phyloP scores from a whole-genome alignment of 2,797 vertebrate genomes.

The Gymnodraco acuticeps region DNA sequence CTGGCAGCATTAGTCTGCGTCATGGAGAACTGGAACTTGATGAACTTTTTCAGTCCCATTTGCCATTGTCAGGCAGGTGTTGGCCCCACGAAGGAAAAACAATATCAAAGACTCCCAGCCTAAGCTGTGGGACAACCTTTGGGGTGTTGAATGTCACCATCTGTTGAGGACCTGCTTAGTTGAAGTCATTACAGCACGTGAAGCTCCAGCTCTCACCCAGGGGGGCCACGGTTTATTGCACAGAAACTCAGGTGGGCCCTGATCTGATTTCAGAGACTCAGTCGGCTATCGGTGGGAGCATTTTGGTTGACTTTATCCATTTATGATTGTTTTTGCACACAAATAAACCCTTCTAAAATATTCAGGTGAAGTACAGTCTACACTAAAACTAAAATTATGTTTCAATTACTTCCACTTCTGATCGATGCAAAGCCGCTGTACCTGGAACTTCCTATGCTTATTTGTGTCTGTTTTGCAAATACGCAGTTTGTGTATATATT shows the following conservation, averaged over 20 bases:
- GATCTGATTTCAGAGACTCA: constrained; percentile 70
- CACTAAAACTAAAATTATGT: neutral
- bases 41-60: constrained; percentile 36
- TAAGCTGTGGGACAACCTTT: constrained; percentile 64
- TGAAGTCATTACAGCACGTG: constrained; percentile 65
- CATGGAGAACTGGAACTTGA: constrained; percentile 36
- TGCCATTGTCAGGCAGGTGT: constrained; percentile 70
- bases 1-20: constrained; percentile 37
- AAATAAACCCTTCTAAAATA: constrained; percentile 28
- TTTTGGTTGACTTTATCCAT: constrained; percentile 59
- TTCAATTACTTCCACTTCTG: neutral
- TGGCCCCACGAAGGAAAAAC: constrained; percentile 59
- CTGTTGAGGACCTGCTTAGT: constrained; percentile 74
- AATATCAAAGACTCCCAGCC: constrained; percentile 59
- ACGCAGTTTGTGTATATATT: constrained; percentile 26
- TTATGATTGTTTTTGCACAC: constrained; percentile 55
- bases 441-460: constrained; percentile 27
- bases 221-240: constrained; percentile 74
- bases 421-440: neutral
- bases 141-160: constrained; percentile 82
- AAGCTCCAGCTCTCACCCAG: constrained; percentile 40
- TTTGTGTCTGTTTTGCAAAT: constrained; percentile 48
- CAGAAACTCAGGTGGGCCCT: constrained; percentile 72
- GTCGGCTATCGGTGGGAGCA: constrained; percentile 39
- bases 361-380: constrained; percentile 17